These are phyloP conservation scores for Halcyon badia DNA, from an alignment of 2,797 vertebrate species.

Conservation along the genomic window DNA sequence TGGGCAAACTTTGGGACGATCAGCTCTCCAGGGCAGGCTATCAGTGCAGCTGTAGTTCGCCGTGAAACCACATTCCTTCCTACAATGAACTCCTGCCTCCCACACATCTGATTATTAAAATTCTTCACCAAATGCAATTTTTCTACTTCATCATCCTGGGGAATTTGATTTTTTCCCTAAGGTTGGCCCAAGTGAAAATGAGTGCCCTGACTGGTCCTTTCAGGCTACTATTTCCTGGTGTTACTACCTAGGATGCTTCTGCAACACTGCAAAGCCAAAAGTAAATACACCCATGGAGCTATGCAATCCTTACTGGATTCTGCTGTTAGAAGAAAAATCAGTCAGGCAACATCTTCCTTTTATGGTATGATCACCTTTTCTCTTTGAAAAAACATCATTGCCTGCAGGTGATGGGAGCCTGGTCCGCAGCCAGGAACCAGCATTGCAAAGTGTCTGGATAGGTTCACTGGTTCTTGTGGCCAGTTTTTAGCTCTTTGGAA, in stretches of 20 bases:
- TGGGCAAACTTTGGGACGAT: not conserved
- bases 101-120: not conserved
- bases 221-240: not conserved
- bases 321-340: not conserved
- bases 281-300: not conserved
- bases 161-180: not conserved
- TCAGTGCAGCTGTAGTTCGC: not conserved
- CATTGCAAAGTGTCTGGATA: not conserved
- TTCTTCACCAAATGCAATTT: not conserved
- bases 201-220: not conserved
- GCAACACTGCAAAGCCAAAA: not conserved
- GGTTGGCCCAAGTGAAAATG: not conserved
- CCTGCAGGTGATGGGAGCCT: not conserved
- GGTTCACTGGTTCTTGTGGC: not conserved
- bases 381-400: not conserved
- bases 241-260: not conserved
- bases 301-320: not conserved
- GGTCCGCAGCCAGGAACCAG: not conserved
- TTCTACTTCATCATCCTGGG: not conserved
- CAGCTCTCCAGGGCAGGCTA: not conserved
- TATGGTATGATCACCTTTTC: not conserved
- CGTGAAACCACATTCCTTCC: not conserved
- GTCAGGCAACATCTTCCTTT: not conserved
- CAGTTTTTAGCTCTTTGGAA: not conserved
- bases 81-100: not conserved